phyloP scores from a whole-genome alignment of 2,113 vertebrate species.

The Siphamia tubifer region DNA sequence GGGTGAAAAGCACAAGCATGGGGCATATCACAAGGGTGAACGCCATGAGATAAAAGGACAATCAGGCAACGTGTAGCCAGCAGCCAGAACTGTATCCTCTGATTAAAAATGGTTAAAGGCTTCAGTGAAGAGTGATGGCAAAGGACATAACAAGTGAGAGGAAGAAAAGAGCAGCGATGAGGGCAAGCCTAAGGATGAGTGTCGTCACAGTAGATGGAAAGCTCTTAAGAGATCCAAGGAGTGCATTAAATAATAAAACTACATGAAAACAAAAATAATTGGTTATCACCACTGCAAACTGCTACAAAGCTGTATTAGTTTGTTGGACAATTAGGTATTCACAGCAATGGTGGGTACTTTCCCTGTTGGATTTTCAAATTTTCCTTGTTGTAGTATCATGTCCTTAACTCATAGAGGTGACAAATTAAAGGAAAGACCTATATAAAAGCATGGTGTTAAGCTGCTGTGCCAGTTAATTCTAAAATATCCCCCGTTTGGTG shows the following conservation, averaged over 20 bases:
- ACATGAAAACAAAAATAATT: constrained; percentile 13
- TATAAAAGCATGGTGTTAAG: no score
- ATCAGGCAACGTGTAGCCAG: constrained; percentile 17
- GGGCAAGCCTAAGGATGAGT: constrained; percentile 24
- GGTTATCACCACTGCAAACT: not conserved
- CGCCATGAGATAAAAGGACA: not conserved
- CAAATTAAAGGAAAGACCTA: no score
- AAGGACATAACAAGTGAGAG: not conserved
- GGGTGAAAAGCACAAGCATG: constrained; percentile 13
- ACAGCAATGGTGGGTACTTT: not conserved
- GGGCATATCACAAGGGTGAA: not conserved
- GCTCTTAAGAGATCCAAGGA: not conserved
- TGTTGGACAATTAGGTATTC: not conserved
- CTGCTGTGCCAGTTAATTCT: no score
- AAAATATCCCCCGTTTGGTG: no score
- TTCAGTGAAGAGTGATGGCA: constrained; percentile 4
- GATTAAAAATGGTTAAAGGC: constrained; percentile 2
- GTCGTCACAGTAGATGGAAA: constrained; percentile 1
- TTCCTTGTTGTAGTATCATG: not conserved
- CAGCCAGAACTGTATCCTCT: constrained; percentile 7
- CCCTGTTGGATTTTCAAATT: not conserved
- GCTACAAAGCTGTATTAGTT: not conserved
- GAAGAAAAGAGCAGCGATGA: not conserved
- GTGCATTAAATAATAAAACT: constrained; percentile 20
- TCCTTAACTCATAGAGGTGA: no score